Conservation (phyloP, 92 coral and sea anemone species). For the Chrysogorgia sp. region DNA sequence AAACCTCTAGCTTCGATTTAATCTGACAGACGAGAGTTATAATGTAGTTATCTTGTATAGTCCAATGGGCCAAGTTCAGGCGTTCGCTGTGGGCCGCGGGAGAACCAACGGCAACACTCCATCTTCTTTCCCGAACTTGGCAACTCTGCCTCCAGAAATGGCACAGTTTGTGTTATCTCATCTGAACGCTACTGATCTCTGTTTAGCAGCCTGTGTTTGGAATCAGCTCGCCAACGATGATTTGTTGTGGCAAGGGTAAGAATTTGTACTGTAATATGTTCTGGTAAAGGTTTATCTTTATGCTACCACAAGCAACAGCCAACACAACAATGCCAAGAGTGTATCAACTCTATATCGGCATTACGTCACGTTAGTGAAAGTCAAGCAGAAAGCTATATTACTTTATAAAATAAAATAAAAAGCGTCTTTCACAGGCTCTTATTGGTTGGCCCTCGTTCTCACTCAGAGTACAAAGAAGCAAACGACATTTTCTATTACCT, state of each 20-base stretch:
- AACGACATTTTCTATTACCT: too few relatives aligned
- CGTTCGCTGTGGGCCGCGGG: constrained; percentile 26
- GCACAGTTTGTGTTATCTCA: constrained; percentile 91
- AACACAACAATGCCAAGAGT: too few relatives aligned
- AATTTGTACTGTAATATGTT: neutral
- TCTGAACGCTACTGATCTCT: constrained; percentile 94
- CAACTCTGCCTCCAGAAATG: constrained; percentile 86
- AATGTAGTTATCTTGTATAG: neutral
- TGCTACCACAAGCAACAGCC: too few relatives aligned
- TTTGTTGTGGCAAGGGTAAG: constrained; percentile 94
- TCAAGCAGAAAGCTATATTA: too few relatives aligned
- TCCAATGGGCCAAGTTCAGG: constrained; percentile 45
- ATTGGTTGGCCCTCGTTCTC: too few relatives aligned
- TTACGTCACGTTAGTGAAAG: too few relatives aligned
- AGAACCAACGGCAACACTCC: constrained; percentile 2
- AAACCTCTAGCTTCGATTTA: neutral
- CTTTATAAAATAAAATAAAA: too few relatives aligned
- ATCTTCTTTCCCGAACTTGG: constrained; percentile 83
- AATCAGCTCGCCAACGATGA: constrained; percentile 86
- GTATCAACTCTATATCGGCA: too few relatives aligned
- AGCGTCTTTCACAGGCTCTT: too few relatives aligned
- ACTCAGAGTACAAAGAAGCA: too few relatives aligned
- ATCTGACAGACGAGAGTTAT: neutral
- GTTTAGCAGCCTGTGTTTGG: constrained; percentile 99
- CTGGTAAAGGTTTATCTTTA: too few relatives aligned